Base-by-base conservation (phyloP, 2,113 vertebrate genomes). In the Pygoscelis adeliae region DNA sequence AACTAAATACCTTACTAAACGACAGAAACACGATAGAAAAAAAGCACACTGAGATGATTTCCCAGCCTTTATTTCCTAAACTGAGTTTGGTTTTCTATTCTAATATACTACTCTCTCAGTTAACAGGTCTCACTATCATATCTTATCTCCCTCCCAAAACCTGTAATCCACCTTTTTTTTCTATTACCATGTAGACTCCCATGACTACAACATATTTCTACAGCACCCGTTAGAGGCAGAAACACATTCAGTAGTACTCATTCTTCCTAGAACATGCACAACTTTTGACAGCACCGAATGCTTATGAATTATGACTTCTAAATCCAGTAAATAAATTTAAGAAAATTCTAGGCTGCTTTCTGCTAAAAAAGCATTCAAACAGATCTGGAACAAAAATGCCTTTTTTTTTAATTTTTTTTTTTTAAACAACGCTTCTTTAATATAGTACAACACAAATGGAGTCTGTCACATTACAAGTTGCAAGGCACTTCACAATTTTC, bases 401-500 rank as follows among this genome's bases (percentile, higher is more conserved):
- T 27, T 42, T 86, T 88, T 88, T 46, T 13, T 78, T 50, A 26
- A 18, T 38, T 13, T 52, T 52, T 30, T 67, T 76, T 44, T 50
- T 69, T 80, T 72, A 70, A 92, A 46, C 53, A 77, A 62, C 36
- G 20, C 29, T 96, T 61, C 52, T 93, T 90, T 90, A 91, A 87
- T 93, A 81, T 55, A 95, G 81, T 76, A 83, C 66, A 87, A 72
- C 74, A 80, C 71, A 96, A 96, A 92, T 44, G 74, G 71, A 93
- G 79, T 94, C 93, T 96, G 87, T 89, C 91, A 96, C 72, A 62
- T 96, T 93, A 44, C 65, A 83, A 94, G 44, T 82, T 70, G 81
- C 84, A 85, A 79, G 70, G 78, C 87, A 72, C 36, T 79, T 91
- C 66, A 87, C 65, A 83, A 90, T 85, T 71, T 93, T 79, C 84